Base-by-base conservation (phyloP, 1,140 invertebrate species). In the Apis florea region DNA sequence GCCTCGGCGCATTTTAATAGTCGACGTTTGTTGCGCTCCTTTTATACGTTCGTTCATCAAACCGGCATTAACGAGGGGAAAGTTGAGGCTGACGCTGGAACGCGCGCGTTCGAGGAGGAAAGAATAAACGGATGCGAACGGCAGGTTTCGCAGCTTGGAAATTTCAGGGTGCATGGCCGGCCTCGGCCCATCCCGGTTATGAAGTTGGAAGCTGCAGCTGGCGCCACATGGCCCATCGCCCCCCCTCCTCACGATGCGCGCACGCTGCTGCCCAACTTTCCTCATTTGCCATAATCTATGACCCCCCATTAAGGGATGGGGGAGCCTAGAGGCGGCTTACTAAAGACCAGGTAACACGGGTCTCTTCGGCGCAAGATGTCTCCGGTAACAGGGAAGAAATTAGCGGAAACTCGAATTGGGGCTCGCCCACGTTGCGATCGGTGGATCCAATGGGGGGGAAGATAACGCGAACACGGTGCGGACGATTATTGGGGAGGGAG, bases 231-330 rank as follows among this genome's bases (percentile, higher is more conserved):
- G 88, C 90, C 88, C 84, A 73, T 63, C 76, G 63, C 78, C 61
- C 19, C 31, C 6, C 26, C 74, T 51, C 59, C 78, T 74, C 59
- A 40, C 31, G 26, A 63, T 70, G 61, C 70, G 53, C 51, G 77
- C 79, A 71, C 61, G 51, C 19, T 64, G 74, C 77, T 77, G 66
- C 51, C 83, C 79, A 92, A 92, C 90, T 92, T 92, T 91, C 88
- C 91, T 91, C 90, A 91, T 92, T 92, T 92, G 90, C 86, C 90
- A 90, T 92, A 92, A 92, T 91, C 87, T 91, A 91, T 91, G 91
- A 88, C 87, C 83, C 84, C 84, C 91, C 90, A 92, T 92, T 92
- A 91, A 90, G 89, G 88, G 88, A 40, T 40, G 31, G 24, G 49
- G 82, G 78, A 83, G 82, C 79, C 78, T 87, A 87, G 82, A 78